These are phyloP conservation scores for Hydractinia symbiolongicarpus DNA, from an alignment of 30 jellyfish, hydroid and myxozoan genomes.

Conservation along the genomic window DNA sequence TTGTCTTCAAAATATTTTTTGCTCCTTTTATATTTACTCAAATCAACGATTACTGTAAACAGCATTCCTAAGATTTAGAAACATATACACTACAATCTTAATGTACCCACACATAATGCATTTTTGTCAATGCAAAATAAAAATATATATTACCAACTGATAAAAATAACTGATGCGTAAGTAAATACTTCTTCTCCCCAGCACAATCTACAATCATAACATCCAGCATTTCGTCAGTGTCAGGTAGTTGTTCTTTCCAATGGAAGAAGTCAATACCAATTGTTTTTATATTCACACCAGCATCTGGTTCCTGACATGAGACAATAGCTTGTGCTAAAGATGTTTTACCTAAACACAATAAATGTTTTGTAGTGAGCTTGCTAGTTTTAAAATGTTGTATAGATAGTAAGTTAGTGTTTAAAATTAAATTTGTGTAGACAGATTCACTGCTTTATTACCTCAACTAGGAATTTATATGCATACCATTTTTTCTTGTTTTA, in stretches of 20 bases:
- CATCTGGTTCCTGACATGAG: slow-evolving; percentile 37
- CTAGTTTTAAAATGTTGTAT: not conserved
- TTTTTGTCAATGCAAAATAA: not conserved
- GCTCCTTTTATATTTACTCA: not conserved
- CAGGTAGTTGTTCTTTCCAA: slow-evolving; percentile 70
- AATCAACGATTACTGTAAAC: slow-evolving; percentile 14
- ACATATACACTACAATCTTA: not conserved
- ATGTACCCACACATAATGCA: not conserved
- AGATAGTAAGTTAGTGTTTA: not conserved
- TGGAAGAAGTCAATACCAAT: slow-evolving; percentile 66
- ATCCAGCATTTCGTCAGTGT: slow-evolving; percentile 36
- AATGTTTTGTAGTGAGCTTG: not conserved
- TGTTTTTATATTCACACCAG: slow-evolving; percentile 46
- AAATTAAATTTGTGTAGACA: not conserved
- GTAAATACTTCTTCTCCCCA: slow-evolving; percentile 83
- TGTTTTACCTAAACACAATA: slow-evolving; percentile 58
- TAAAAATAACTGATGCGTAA: slow-evolving; percentile 85
- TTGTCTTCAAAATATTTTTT: not conserved
- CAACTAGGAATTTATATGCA: too few species aligned
- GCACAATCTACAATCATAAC: slow-evolving; percentile 85
- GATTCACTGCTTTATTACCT: too few species aligned
- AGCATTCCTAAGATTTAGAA: slow-evolving; percentile 17
- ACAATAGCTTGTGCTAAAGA: slow-evolving; percentile 65
- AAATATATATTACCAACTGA: slow-evolving; percentile 51
- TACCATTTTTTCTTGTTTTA: too few species aligned